Evolutionary conservation across 2,888 invertebrate species (phyloP).

Genomic region (Eugnorisma glareosa): DNA sequence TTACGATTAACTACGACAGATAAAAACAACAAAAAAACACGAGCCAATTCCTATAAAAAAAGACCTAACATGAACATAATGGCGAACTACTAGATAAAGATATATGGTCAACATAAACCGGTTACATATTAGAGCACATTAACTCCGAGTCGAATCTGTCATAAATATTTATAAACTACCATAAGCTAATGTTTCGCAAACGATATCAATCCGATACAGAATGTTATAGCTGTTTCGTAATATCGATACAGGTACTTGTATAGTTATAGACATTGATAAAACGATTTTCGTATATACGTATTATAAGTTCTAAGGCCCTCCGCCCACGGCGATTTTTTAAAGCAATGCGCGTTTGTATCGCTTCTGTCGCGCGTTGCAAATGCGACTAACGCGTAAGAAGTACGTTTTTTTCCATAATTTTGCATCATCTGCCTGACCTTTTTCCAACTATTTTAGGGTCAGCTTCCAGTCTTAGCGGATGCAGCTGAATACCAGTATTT

Average conservation of each 20-base stretch:
- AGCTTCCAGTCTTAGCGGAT: background rate
- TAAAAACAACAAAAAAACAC: background rate
- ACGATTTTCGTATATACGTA: too few relatives aligned
- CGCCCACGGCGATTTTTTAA: background rate
- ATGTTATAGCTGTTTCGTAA: constrained; percentile 40
- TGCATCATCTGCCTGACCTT: background rate
- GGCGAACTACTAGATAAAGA: constrained; percentile 8
- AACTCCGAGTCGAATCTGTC: constrained; percentile 16
- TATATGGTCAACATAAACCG: constrained; percentile 7
- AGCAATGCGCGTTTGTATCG: background rate
- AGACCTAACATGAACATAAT: background rate
- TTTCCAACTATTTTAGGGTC: background rate
- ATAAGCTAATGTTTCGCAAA: constrained; percentile 46
- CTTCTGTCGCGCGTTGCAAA: background rate
- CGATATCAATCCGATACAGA: constrained; percentile 40
- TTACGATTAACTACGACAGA: background rate
- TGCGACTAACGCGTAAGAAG: background rate
- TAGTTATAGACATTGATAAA: constrained; percentile 32
- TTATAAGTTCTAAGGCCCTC: background rate
- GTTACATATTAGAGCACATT: constrained; percentile 45
- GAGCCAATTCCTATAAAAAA: background rate
- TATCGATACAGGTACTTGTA: background rate
- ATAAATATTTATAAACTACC: constrained; percentile 50
- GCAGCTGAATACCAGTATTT: background rate
- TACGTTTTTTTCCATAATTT: background rate